Evolutionary conservation across 2,113 vertebrate genomes (phyloP).

Genomic region (Brachypodius melanocephalos): DNA sequence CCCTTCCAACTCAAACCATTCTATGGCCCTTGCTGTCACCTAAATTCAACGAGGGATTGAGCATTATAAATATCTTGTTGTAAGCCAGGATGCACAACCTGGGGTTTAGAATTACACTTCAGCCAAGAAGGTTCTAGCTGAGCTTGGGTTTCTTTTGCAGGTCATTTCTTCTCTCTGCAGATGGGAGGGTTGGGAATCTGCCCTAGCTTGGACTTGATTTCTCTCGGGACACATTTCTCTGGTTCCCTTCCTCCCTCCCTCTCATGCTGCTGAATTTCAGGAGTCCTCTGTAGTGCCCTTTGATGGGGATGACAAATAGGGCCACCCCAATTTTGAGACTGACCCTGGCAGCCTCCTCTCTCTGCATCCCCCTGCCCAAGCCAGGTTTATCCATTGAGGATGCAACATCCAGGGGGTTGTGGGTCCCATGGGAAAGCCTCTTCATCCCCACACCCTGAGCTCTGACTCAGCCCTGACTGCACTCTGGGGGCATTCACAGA

Average conservation of each 20-base stretch:
- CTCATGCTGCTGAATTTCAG: background rate
- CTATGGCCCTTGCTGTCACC: background rate
- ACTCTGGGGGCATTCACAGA: background rate
- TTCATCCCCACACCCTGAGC: background rate
- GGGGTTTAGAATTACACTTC: background rate
- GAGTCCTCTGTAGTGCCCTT: background rate
- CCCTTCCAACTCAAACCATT: background rate
- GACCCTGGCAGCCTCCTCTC: background rate
- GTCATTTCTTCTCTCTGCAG: background rate
- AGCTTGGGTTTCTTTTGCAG: background rate
- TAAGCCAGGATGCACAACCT: background rate
- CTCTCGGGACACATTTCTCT: background rate
- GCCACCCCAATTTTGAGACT: background rate
- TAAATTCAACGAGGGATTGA: background rate
- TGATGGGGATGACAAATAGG: background rate
- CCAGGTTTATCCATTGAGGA: background rate
- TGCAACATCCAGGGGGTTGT: fast-evolving
- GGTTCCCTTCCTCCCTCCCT: background rate
- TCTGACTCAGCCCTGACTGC: fast-evolving
- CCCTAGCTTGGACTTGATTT: background rate
- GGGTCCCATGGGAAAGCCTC: background rate
- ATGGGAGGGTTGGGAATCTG: background rate
- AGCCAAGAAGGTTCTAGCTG: background rate
- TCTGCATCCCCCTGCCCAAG: background rate
- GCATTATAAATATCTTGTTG: background rate